These are phyloP conservation scores for Notarius quadriscutis DNA, from an alignment of 2,113 vertebrate genomes.

Conservation along the genomic window DNA sequence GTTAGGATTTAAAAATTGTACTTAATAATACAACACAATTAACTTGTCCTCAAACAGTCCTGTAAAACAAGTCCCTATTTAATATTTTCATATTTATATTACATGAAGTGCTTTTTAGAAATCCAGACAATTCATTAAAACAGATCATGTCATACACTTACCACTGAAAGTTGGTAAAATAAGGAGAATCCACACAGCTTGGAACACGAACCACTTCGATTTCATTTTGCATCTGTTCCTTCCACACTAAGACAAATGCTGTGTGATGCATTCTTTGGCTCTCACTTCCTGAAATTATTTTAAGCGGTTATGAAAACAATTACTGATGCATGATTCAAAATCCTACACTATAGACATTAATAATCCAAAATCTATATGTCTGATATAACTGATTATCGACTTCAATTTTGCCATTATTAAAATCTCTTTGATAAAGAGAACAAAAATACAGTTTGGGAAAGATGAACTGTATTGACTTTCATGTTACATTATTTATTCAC, in stretches of 20 bases:
- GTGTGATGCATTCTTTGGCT: neutral
- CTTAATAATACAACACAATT: neutral
- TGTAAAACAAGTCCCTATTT: neutral
- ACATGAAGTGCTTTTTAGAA: neutral
- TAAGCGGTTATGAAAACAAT: neutral
- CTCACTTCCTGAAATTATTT: slow-evolving; percentile 10
- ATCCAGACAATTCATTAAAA: too few species aligned
- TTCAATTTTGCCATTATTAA: neutral
- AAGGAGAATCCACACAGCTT: neutral
- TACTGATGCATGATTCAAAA: neutral
- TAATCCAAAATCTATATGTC: neutral
- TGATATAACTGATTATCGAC: neutral
- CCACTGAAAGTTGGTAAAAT: neutral
- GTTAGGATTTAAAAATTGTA: neutral
- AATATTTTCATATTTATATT: neutral
- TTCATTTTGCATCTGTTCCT: slow-evolving; percentile 5
- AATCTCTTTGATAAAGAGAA: neutral
- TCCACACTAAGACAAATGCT: neutral
- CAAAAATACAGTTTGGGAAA: neutral
- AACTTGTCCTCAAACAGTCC: neutral
- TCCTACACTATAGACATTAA: neutral
- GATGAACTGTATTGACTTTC: neutral
- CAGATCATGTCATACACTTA: neutral
- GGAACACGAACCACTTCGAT: neutral
- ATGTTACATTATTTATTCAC: neutral